phyloP scores from a whole-genome alignment of 1,140 invertebrate species.

The Steinernema feltiae region DNA sequence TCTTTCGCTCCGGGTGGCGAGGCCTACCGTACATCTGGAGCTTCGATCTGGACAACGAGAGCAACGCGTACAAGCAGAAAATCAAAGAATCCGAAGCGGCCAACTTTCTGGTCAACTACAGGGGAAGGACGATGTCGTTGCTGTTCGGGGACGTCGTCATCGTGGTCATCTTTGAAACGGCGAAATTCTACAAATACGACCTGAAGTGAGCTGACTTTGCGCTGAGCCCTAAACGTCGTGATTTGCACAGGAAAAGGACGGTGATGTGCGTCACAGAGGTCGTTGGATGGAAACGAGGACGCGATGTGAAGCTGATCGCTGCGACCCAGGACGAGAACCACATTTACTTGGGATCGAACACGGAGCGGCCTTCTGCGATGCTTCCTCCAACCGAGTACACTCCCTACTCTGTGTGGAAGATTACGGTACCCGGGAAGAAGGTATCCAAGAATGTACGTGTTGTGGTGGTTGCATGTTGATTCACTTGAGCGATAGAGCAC shows the following conservation, averaged over 20 bases:
- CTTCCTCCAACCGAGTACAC: neutral
- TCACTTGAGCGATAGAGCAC: no score
- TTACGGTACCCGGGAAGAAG: neutral
- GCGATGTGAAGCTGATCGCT: neutral
- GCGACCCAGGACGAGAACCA: neutral
- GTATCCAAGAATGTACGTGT: neutral
- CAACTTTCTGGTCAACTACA: neutral
- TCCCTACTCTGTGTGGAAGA: neutral
- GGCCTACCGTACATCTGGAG: neutral
- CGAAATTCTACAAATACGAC: neutral
- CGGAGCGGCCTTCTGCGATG: no score
- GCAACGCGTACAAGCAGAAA: neutral
- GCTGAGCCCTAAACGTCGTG: neutral
- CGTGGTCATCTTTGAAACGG: neutral
- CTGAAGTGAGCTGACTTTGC: neutral
- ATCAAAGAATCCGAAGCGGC: neutral
- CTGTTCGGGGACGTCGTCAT: neutral
- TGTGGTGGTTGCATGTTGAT: neutral
- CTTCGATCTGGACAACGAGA: neutral
- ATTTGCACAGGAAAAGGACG: neutral
- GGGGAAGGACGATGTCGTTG: neutral
- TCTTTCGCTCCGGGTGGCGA: neutral
- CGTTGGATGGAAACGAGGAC: neutral
- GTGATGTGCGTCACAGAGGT: neutral
- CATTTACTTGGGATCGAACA: no score